Percentiles rank a stretch among this genome's conserved stretches.
These are phyloP conservation scores for Labia minor DNA, from an alignment of 2,888 invertebrate species.

Conservation along the genomic window DNA sequence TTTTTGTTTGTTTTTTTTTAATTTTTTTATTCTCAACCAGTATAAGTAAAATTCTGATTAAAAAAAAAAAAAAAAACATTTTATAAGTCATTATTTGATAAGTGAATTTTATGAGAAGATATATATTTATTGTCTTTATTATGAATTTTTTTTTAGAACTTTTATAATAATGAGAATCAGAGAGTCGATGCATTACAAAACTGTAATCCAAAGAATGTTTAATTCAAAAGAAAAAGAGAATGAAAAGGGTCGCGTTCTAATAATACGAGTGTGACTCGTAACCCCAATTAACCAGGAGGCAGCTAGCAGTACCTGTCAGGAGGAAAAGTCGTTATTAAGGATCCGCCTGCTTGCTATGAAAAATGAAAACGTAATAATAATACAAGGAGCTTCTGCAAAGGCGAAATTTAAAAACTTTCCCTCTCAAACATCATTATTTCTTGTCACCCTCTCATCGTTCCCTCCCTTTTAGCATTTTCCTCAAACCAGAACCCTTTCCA, in stretches of 20 bases:
- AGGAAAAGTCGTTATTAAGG: not conserved
- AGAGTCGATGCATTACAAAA: not conserved
- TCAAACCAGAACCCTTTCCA: too few relatives aligned
- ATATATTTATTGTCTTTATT: too few relatives aligned
- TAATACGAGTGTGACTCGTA: not conserved
- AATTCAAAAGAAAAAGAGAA: not conserved
- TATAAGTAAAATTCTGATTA: too few relatives aligned
- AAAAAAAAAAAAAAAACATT: too few relatives aligned
- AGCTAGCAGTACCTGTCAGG: not conserved
- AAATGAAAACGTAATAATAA: conserved; percentile 13
- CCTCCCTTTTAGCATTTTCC: too few relatives aligned
- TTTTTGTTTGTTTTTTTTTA: too few relatives aligned
- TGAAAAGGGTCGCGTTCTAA: not conserved
- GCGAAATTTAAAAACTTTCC: conserved; percentile 4
- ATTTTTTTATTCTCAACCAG: too few relatives aligned
- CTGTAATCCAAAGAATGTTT: not conserved
- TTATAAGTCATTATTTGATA: too few relatives aligned
- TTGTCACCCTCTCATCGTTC: not conserved
- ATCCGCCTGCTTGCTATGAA: not conserved
- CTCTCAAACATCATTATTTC: conserved; percentile 3
- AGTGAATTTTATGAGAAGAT: too few relatives aligned
- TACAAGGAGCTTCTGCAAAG: not conserved
- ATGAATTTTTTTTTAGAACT: too few relatives aligned
- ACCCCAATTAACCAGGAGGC: not conserved
- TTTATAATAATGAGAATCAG: too few relatives aligned